Percentiles rank a stretch among this genome's conserved stretches.
phyloP scores from a whole-genome alignment of 2,797 vertebrate species.

The Amblyraja radiata region DNA sequence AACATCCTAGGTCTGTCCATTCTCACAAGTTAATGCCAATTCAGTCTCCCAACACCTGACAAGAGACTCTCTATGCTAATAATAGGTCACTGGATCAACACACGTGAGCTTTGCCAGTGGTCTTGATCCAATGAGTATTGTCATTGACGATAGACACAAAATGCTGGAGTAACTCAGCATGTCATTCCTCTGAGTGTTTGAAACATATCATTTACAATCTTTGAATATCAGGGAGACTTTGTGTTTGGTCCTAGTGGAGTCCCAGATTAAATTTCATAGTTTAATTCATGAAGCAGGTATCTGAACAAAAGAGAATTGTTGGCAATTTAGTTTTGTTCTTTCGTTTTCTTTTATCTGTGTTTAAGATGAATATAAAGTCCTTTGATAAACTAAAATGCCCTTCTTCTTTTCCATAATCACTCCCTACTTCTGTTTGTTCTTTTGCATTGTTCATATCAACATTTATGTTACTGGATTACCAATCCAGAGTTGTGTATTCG shows the following conservation, averaged over 20 bases:
- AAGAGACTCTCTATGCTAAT: background rate
- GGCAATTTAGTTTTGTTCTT: background rate
- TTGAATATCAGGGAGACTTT: background rate
- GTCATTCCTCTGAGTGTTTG: background rate
- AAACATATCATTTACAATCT: background rate
- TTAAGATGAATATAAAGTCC: conserved; percentile 21
- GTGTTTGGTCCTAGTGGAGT: background rate
- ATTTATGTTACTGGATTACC: background rate
- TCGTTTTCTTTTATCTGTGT: background rate
- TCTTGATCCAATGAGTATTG: background rate
- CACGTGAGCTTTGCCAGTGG: background rate
- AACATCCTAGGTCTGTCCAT: background rate
- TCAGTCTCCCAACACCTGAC: background rate
- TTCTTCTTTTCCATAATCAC: background rate
- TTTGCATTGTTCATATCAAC: background rate
- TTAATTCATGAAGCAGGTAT: background rate
- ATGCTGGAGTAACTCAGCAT: no score
- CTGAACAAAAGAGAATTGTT: conserved; percentile 13
- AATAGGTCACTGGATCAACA: background rate
- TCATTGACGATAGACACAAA: no score
- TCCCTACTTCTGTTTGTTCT: background rate
- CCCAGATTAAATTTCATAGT: background rate
- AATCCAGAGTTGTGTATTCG: background rate
- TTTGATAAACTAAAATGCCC: background rate
- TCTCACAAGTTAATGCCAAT: background rate